A percentile compares a stretch with the other conserved stretches of the same genome.
Conservation (phyloP, 2,888 invertebrate species). For the Empis livida region DNA sequence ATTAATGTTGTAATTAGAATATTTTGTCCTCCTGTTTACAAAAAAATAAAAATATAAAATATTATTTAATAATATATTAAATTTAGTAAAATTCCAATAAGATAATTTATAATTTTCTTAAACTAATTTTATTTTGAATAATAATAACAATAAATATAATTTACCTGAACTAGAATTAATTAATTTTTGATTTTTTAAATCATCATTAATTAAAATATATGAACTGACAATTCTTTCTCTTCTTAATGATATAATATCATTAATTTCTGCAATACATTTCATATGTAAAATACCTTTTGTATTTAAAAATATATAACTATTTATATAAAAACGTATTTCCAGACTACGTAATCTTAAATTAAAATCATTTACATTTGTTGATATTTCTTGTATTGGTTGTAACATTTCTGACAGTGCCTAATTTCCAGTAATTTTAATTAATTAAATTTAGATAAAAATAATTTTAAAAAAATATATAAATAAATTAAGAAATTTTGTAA, state of each 20-base stretch:
- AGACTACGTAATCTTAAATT: constrained; percentile 29
- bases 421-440: not conserved
- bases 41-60: too few species aligned
- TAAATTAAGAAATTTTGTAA: not conserved
- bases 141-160: too few species aligned
- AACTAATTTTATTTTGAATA: too few species aligned
- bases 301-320: constrained; percentile 29
- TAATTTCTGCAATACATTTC: constrained; percentile 35
- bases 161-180: too few species aligned
- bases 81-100: too few species aligned
- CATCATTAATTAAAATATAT: constrained; percentile 27
- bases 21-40: too few species aligned
- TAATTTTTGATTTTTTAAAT: constrained; percentile 30
- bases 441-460: constrained; percentile 2
- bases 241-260: constrained; percentile 28
- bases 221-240: constrained; percentile 30
- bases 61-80: too few species aligned
- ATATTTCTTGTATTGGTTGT: constrained; percentile 31
- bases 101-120: too few species aligned
- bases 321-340: constrained; percentile 33
- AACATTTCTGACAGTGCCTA: constrained; percentile 30
- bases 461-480: constrained; percentile 2
- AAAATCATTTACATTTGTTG: constrained; percentile 32
- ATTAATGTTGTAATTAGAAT: too few species aligned
- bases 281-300: constrained; percentile 27